These are phyloP conservation scores for Cheilosia urbana DNA, from an alignment of 2,888 invertebrate species.

Conservation along the genomic window DNA sequence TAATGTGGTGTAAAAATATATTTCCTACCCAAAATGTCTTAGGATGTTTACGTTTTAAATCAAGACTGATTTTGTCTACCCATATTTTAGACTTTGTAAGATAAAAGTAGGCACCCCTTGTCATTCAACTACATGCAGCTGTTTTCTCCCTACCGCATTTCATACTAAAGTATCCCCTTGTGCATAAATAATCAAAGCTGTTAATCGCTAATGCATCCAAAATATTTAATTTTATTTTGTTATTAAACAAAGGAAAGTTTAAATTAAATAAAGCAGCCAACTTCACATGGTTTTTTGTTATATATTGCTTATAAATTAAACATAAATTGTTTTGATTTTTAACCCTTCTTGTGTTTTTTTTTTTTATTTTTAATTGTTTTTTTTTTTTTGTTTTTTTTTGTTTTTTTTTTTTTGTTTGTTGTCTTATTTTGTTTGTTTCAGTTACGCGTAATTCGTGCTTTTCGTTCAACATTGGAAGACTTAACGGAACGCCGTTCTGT, in stretches of 20 bases:
- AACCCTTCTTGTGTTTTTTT: slow-evolving; percentile 73
- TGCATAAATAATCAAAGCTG: slow-evolving; percentile 43
- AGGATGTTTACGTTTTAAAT: too few species aligned
- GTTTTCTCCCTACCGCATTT: background rate
- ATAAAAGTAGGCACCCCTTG: background rate
- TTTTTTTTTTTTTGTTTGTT: slow-evolving; percentile 82
- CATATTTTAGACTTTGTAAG: slow-evolving; percentile 5
- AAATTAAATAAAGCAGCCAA: slow-evolving; percentile 43
- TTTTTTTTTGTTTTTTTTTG: slow-evolving; percentile 82
- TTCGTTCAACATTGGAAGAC: slow-evolving; percentile 99
- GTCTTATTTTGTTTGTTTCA: slow-evolving; percentile 88
- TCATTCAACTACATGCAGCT: slow-evolving; percentile 12
- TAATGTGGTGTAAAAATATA: too few species aligned
- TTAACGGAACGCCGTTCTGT: slow-evolving; percentile 99
- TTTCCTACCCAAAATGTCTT: too few species aligned
- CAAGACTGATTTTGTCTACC: background rate
- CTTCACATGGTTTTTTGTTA: slow-evolving; percentile 47
- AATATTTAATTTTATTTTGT: slow-evolving; percentile 1
- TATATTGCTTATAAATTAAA: slow-evolving; percentile 32
- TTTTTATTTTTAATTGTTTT: slow-evolving; percentile 85
- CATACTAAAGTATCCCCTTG: slow-evolving; percentile 1
- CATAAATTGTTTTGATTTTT: slow-evolving; percentile 41
- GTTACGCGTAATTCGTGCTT: slow-evolving; percentile 99
- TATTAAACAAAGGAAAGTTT: slow-evolving; percentile 19
- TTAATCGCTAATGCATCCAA: slow-evolving; percentile 50